phyloP scores from a whole-genome alignment of 1,140 invertebrate genomes.

The Hypsibius dujardini region DNA sequence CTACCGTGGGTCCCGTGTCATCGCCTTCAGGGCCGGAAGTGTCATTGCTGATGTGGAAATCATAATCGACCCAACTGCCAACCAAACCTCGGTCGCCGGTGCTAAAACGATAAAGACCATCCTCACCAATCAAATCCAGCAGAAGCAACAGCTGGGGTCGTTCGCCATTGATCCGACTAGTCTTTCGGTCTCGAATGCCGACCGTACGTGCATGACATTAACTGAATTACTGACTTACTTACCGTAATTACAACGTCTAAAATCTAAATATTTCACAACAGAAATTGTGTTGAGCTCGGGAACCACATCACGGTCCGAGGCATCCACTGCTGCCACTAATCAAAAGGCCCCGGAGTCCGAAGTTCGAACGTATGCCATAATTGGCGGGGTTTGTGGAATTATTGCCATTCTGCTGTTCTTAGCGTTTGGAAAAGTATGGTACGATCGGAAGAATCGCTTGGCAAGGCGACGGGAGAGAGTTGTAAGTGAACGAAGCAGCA shows the following conservation, averaged over 20 bases:
- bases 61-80: conserved; percentile 10
- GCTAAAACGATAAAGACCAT: background rate
- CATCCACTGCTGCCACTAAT: background rate
- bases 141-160: background rate
- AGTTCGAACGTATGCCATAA: conserved; percentile 12
- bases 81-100: background rate
- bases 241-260: background rate
- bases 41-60: conserved; percentile 12
- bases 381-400: background rate
- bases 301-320: background rate
- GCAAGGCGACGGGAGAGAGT: background rate
- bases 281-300: background rate
- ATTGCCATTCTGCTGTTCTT: conserved; percentile 7
- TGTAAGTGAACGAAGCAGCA: background rate
- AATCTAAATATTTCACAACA: background rate
- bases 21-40: background rate
- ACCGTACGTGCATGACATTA: background rate
- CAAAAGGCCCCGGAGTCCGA: conserved; percentile 8
- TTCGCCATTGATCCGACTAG: conserved; percentile 4
- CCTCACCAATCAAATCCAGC: background rate
- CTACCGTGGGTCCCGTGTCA: background rate
- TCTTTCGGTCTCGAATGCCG: conserved; percentile 3
- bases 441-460: background rate
- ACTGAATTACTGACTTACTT: background rate
- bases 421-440: conserved; percentile 14